phyloP scores from a whole-genome alignment of 2,113 vertebrate genomes.

The Platycercus adscitus region DNA sequence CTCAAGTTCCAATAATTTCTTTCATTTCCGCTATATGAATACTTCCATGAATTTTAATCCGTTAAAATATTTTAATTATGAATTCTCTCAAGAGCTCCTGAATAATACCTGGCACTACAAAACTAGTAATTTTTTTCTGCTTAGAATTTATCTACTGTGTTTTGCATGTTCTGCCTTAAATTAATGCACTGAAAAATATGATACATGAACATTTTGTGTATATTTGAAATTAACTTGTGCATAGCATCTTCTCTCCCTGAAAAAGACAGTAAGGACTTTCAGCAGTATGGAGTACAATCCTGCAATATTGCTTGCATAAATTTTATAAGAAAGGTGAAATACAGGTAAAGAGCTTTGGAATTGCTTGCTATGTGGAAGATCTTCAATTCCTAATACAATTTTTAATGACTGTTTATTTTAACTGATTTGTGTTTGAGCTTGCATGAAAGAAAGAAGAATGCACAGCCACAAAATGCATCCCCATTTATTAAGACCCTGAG shows the following conservation, averaged over 20 bases:
- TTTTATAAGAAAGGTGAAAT: background rate
- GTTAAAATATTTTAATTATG: background rate
- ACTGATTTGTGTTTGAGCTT: background rate
- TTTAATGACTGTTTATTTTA: background rate
- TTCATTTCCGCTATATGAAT: background rate
- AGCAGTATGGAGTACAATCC: background rate
- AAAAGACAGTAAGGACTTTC: background rate
- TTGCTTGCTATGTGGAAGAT: background rate
- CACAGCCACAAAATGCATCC: background rate
- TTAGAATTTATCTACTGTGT: background rate
- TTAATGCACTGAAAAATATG: background rate
- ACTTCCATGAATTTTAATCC: background rate
- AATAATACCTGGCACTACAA: background rate
- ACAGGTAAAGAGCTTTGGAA: background rate
- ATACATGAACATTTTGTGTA: background rate
- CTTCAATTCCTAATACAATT: background rate
- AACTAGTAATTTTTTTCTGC: background rate
- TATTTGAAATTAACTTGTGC: background rate
- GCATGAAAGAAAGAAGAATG: background rate
- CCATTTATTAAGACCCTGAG: background rate
- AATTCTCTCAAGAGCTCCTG: background rate
- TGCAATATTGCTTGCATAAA: background rate
- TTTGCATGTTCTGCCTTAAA: background rate
- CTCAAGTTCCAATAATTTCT: background rate
- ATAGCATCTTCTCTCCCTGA: background rate